Evolutionary conservation across 1,140 invertebrate genomes (phyloP), one percentile per base, ranked within the genome.

Genomic region (Ceratoteleas bidentatus): DNA sequence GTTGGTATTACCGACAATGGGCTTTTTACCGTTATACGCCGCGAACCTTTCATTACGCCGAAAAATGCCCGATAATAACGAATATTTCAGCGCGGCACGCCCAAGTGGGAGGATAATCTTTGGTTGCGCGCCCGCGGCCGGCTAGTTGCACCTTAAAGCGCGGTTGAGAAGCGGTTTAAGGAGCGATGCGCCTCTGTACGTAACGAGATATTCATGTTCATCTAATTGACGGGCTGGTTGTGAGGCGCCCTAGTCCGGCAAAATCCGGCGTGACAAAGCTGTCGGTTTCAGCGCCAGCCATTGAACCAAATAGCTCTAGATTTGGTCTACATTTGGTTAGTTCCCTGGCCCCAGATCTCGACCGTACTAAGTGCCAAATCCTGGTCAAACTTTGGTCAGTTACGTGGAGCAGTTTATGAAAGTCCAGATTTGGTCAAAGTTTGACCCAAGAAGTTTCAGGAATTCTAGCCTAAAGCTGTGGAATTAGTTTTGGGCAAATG

Each of bases 151-250:
- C 24, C 50, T 24, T 56, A 16, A 45, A 38, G 56, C 56, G 33
- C 15, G 52, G 36, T 60, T 33, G 61, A 61, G 57, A 45, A 72
- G 57, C 36, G 49, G 13, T 56, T 62, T 72, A 47, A 72, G 57
- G 54, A 34, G 50, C 64, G 16, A 5, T 62, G 62, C 62, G 58
- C 52, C 43, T 54, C 58, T 49, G 57, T 73, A 73, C 58, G 56
- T 73, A 73, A 73, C 52, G 69, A 72, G 68, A 72, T 57, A 72
- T 72, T 72, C 68, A 61, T 72, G 50, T 61, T 72, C 53, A 72
- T 72, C 57, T 57, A 72, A 72, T 72, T 72, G 68, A 72, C 13
- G 54, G 24, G 53, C 68, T 4, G 11, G 11, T 47, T 14, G 13
- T 47, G 45, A 2, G 45, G 11, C 45, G 45, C 45, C 13, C 10